Evolutionary conservation across 2,888 invertebrate species (phyloP).

Genomic region (Chloroclystis v-ata): DNA sequence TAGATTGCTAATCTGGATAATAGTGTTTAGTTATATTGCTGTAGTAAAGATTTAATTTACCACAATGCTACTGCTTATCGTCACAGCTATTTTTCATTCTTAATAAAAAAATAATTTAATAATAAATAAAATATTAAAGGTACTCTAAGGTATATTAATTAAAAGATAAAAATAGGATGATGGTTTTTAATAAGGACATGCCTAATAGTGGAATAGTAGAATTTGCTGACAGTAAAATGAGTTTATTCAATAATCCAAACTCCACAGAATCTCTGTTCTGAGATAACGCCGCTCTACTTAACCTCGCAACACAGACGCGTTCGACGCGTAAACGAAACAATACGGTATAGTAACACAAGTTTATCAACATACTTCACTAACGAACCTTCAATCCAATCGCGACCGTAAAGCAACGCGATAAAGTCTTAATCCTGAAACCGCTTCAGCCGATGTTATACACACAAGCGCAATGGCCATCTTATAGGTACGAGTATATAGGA

Average conservation of each 20-base stretch:
- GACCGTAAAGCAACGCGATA: conserved; percentile 38
- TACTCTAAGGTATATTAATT: no score
- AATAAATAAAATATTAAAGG: no score
- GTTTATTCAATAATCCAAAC: conserved; percentile 50
- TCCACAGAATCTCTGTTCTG: conserved; percentile 72
- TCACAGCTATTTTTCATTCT: conserved; percentile 8
- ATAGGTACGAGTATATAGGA: conserved; percentile 33
- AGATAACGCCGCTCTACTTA: conserved; percentile 78
- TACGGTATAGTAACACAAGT: conserved; percentile 73
- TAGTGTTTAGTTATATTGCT: conserved; percentile 18
- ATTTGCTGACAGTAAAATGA: conserved; percentile 3
- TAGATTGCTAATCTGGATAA: conserved; percentile 17
- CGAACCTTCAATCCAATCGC: conserved; percentile 29
- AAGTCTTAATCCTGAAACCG: conserved; percentile 30
- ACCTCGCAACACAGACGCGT: conserved; percentile 74
- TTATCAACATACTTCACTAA: conserved; percentile 46
- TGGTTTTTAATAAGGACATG: no score
- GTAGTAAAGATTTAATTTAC: conserved; percentile 17
- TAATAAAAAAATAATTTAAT: no score
- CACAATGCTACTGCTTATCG: conserved; percentile 10
- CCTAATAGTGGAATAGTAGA: no score
- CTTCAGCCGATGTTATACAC: conserved; percentile 53
- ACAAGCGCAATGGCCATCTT: conserved; percentile 45
- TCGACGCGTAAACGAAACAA: conserved; percentile 75
- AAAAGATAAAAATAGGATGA: no score